Evolutionary conservation across 2,797 vertebrate genomes (phyloP).

Genomic region (Tauraco hartlaubi): DNA sequence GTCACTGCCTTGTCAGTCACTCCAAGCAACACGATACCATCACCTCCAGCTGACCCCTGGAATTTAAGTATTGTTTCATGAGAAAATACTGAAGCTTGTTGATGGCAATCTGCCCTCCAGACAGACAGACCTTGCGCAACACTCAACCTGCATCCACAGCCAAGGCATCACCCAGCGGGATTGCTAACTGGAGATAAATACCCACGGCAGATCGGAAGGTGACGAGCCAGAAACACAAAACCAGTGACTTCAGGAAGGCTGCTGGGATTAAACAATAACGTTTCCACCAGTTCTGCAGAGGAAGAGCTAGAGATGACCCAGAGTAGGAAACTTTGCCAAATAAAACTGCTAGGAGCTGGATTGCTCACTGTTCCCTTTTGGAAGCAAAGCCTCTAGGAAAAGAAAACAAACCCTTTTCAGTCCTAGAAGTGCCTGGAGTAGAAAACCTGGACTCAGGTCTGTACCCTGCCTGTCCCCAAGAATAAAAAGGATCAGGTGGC

Average conservation of each 20-base stretch:
- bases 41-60: slow-evolving; percentile 42
- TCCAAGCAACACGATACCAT: background rate
- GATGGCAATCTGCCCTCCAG: slow-evolving; percentile 42
- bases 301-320: background rate
- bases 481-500: background rate
- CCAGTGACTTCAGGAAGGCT: background rate
- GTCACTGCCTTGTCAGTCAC: background rate
- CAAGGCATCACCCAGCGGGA: background rate
- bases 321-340: background rate
- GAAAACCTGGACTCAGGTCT: background rate
- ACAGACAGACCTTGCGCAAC: slow-evolving; percentile 24
- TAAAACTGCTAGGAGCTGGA: background rate
- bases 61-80: background rate
- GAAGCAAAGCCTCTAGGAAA: background rate
- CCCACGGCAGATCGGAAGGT: background rate
- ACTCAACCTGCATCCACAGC: background rate
- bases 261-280: background rate
- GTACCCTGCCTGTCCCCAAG: background rate
- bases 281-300: background rate
- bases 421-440: background rate
- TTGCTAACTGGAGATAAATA: background rate
- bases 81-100: background rate
- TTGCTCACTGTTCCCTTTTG: background rate
- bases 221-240: background rate
- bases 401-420: background rate